Evolutionary conservation across 2,113 vertebrate genomes (phyloP).

Genomic region (Corvus cornix): DNA sequence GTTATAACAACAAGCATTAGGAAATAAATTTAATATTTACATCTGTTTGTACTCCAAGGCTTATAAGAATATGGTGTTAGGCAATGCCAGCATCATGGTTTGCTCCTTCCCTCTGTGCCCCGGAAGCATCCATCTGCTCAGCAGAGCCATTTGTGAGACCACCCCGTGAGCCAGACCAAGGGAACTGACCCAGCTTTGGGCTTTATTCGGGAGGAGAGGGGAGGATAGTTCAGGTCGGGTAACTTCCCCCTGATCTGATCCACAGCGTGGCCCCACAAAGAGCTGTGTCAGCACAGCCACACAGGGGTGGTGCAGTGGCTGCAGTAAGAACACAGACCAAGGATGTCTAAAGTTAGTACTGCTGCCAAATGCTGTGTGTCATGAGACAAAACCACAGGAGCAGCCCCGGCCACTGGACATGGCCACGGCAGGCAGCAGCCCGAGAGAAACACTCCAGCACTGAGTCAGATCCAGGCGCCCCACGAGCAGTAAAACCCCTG

Average conservation of each 20-base stretch:
- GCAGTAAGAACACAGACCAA: neutral
- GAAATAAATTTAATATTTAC: constrained; percentile 3
- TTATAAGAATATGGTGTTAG: neutral
- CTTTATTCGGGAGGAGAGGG: neutral
- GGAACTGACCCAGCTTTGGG: neutral
- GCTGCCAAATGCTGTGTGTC: neutral
- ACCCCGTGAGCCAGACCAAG: neutral
- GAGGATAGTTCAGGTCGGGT: neutral
- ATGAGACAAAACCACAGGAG: neutral
- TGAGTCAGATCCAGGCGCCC: neutral
- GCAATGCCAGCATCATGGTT: neutral
- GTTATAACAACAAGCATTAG: neutral
- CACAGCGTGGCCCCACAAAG: neutral
- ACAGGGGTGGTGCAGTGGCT: neutral
- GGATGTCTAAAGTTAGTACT: neutral
- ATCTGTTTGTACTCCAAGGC: neutral
- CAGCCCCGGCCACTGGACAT: neutral
- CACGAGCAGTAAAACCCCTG: neutral
- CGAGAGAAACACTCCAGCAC: neutral
- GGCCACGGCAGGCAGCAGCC: neutral
- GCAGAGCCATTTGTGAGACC: neutral
- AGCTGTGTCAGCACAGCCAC: neutral
- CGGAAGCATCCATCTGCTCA: neutral
- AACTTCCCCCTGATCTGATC: neutral
- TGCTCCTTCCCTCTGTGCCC: neutral